Percentiles rank a stretch among this genome's conserved stretches.
phyloP scores from a whole-genome alignment of 2,113 vertebrate species.

The Leucopternis melanops region DNA sequence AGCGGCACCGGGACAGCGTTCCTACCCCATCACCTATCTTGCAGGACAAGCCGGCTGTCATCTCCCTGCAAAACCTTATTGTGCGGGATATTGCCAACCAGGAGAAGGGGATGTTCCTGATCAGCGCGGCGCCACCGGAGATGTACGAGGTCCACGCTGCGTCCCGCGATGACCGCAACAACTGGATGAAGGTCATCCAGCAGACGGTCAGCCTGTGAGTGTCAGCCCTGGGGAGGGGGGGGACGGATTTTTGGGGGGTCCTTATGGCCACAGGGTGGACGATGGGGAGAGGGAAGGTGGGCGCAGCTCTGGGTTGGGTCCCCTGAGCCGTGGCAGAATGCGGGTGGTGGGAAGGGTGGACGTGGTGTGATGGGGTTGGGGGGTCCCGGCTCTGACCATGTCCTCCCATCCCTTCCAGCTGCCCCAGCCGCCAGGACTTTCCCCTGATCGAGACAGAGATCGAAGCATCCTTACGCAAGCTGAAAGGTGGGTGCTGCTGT shows the following conservation, averaged over 20 bases:
- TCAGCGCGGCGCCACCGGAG: slow-evolving; percentile 81
- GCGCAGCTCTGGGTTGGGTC: background rate
- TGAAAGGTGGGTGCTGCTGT: slow-evolving; percentile 74
- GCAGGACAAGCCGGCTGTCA: slow-evolving; percentile 85
- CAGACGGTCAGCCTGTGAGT: slow-evolving; percentile 82
- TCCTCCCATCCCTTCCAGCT: slow-evolving; percentile 54
- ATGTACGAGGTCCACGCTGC: slow-evolving; percentile 92
- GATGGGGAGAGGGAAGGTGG: background rate
- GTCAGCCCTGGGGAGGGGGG: background rate
- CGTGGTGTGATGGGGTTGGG: background rate
- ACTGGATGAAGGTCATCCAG: slow-evolving; percentile 86
- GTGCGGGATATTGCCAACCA: slow-evolving; percentile 92
- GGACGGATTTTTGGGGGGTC: background rate
- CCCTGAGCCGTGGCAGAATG: background rate
- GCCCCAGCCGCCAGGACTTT: slow-evolving; percentile 85
- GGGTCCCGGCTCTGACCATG: background rate
- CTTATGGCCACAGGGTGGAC: rapidly evolving
- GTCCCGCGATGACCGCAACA: slow-evolving; percentile 81
- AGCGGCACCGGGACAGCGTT: rapidly evolving
- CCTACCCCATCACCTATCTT: rapidly evolving
- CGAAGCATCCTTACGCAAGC: slow-evolving; percentile 82
- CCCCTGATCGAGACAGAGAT: slow-evolving; percentile 88
- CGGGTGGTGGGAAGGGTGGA: background rate
- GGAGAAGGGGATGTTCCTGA: slow-evolving; percentile 91
- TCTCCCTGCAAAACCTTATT: slow-evolving; percentile 86